Evolutionary conservation across 2,113 vertebrate species (phyloP).

Genomic region (Myocastor coypus): DNA sequence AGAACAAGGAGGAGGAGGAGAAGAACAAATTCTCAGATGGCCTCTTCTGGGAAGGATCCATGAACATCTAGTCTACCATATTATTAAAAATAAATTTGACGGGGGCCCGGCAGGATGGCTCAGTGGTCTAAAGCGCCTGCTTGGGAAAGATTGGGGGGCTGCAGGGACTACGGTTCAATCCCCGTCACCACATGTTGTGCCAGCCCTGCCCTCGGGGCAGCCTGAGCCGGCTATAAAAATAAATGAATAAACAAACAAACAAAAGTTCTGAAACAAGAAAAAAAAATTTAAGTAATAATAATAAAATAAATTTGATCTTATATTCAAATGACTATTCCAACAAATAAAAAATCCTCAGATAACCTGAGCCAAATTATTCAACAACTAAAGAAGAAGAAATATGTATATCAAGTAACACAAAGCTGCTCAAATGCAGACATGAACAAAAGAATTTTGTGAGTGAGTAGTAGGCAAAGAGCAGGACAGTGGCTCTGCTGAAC

Average conservation of each 20-base stretch:
- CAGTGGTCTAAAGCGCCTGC: too few relatives aligned
- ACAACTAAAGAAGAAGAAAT: neutral
- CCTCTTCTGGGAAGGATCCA: neutral
- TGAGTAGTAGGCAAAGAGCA: neutral
- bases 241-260: too few relatives aligned
- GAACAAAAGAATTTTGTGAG: neutral
- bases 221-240: too few relatives aligned
- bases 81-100: slow-evolving; percentile 37
- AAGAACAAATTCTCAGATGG: neutral
- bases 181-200: too few relatives aligned
- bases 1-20: neutral
- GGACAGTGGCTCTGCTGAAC: neutral
- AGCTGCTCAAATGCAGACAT: neutral
- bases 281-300: too few relatives aligned
- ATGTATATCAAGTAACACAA: neutral
- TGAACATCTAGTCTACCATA: neutral
- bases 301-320: neutral
- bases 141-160: too few relatives aligned
- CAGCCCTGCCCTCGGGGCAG: too few relatives aligned
- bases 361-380: neutral
- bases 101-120: too few relatives aligned
- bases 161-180: too few relatives aligned
- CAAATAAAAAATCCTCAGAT: neutral
- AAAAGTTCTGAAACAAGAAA: too few relatives aligned
- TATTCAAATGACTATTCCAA: neutral